phyloP scores from a whole-genome alignment of 2,113 vertebrate species.

The Asarcornis scutulata region DNA sequence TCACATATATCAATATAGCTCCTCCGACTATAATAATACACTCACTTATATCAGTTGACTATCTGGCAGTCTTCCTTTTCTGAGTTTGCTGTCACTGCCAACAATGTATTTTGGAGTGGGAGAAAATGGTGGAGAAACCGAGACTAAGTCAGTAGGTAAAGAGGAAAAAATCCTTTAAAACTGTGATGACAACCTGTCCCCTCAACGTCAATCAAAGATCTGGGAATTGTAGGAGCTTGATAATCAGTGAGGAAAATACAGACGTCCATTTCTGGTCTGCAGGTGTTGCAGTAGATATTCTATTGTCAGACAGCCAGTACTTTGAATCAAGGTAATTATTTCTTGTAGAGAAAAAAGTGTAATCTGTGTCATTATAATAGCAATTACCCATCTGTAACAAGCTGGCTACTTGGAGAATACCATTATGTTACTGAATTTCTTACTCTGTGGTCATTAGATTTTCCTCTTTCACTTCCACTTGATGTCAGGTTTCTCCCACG shows the following conservation, averaged over 20 bases:
- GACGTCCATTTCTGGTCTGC: not conserved
- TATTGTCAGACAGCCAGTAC: not conserved
- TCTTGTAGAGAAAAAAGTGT: not conserved
- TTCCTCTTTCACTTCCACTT: not conserved
- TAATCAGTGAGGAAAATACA: not conserved
- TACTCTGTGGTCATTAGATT: not conserved
- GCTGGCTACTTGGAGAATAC: not conserved
- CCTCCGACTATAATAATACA: not conserved
- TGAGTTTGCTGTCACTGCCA: not conserved
- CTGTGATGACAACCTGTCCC: not conserved
- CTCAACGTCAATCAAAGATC: not conserved
- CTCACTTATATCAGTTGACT: not conserved
- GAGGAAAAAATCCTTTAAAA: not conserved
- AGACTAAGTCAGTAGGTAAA: not conserved
- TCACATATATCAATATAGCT: not conserved
- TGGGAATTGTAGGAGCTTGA: not conserved
- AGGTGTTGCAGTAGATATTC: not conserved
- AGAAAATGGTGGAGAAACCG: not conserved
- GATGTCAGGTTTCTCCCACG: not conserved
- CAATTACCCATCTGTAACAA: not conserved
- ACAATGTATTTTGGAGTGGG: not conserved
- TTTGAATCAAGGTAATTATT: constrained; percentile 24
- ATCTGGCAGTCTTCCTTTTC: not conserved
- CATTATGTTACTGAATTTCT: not conserved
- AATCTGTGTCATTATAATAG: not conserved